Evolutionary conservation across 2,797 vertebrate species (phyloP), one percentile per base, ranked within the genome.

Genomic region (Melanotaenia parkinsoni): DNA sequence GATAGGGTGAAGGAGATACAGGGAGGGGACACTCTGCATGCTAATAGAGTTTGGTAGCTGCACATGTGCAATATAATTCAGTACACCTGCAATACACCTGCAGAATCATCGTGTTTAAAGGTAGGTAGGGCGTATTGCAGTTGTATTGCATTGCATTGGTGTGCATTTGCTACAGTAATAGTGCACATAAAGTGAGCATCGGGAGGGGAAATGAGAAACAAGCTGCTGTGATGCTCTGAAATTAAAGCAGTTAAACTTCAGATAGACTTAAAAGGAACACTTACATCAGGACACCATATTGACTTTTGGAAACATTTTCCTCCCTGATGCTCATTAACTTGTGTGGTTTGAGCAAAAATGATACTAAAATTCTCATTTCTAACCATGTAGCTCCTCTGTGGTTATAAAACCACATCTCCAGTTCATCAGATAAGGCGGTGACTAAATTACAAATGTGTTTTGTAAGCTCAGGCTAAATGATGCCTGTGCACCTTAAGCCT

Each of bases 11-110:
- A 72, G 24, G 24, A 33, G 32, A 43, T 30, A 38, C 8, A 20
- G 50, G 37, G 8, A 53, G 61, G 71, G 72, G 65, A 68, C 71
- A 28, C 8, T 59, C 40, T 83, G 89, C 91, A 92, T 92, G 90
- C 16, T 69, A 50, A 28, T 67, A 51, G 37, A 61, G 53, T 77
- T 74, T 66, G 45, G 70, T 51, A 58, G 20, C 9, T 37, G 26
- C 12, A 20, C 40, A 14, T 75, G 33, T 38, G 5, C 53, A 70
- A 37, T 58, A 1, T 12, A 58, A 63, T 77, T 20, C 64, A 64
- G 22, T 22, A 47, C 30, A 20, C 37, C 69, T 78, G 76, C 51
- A 68, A 37, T 61, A 58, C 65, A 45, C 61, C 37, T 32, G 63
- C 47, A 73, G 3, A 50, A 53, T 16, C 20, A 5, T 53, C 5